Evolutionary conservation across 2,888 invertebrate species (phyloP), one percentile per base, ranked within the genome.

Genomic region (Meganola albula): DNA sequence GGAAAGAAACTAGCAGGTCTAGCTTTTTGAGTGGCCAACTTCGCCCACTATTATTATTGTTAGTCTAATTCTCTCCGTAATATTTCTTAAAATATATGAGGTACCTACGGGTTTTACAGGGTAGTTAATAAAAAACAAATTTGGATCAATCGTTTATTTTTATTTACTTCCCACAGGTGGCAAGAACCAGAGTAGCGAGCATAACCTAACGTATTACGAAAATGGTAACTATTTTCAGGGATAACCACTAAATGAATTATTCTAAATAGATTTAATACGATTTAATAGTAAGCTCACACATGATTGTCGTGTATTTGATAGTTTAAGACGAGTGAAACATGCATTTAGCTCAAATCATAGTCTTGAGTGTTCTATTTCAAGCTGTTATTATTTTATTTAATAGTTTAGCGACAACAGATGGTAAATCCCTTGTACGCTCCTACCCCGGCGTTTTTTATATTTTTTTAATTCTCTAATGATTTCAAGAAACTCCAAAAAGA

Each of bases 171-270:
- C 75, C 80, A 77, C 63, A 71, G 68, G 69, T 80, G 79, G 77
- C 80, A 78, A 82, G 74, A 63, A 72, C 82, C 83, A 82, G 80
- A 80, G 84, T 74, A 84, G 83, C 67, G 72, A 82, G 80, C 74
- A 76, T 65, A 74, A 73, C 69, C 74, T 82, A 82, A 80, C 67
- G 59, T 53, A 67, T 52, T 56, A 77, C 70, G 71, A 76, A 77
- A 78, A 80, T 85, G 84, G 84, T 85, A 85, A 85, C 84, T 85
- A 82, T 80, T 79, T 68, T 74, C 79, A 82, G 84, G 84, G 84
- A 83, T 71, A 71, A 69, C 59, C 73, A 78, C 74, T 73, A 66
- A 58, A 58, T 48, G 49, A 58, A 53, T 41, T 42, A 37, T 45
- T 42, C 36, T 34, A 37, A 48, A 50, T 40, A 42, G 34, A 32